These are phyloP conservation scores for Caradrina kadenii DNA, from an alignment of 2,888 invertebrate genomes.

Conservation along the genomic window DNA sequence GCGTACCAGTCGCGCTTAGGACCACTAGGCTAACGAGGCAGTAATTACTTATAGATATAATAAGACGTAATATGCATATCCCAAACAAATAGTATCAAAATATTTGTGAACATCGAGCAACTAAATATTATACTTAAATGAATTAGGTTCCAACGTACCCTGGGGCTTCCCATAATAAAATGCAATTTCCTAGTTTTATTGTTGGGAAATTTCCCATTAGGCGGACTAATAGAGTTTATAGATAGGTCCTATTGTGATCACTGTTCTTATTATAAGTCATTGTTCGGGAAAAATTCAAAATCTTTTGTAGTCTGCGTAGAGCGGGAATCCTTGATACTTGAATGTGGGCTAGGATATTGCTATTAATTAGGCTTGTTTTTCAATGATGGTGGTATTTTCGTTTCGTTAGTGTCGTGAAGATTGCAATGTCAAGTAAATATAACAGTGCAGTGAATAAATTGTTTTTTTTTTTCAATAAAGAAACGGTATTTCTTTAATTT, in stretches of 20 bases:
- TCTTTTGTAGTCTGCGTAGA: constrained; percentile 15
- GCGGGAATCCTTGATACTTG: constrained; percentile 21
- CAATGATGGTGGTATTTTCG: too few species aligned
- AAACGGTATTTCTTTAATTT: too few species aligned
- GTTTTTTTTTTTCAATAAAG: too few species aligned
- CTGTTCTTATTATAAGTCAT: constrained; percentile 50
- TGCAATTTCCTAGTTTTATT: constrained; percentile 68
- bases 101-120: constrained; percentile 43
- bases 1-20: too few species aligned
- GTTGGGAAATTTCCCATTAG: constrained; percentile 64
- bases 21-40: too few species aligned
- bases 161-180: constrained; percentile 60
- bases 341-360: background rate
- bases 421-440: too few species aligned
- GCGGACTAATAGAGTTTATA: constrained; percentile 53
- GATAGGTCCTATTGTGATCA: constrained; percentile 58
- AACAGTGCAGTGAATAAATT: too few species aligned
- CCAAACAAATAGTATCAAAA: constrained; percentile 25
- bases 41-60: too few species aligned
- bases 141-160: constrained; percentile 50
- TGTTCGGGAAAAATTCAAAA: constrained; percentile 42
- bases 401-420: too few species aligned
- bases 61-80: background rate
- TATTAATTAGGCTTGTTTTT: background rate
- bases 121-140: constrained; percentile 59